These are phyloP conservation scores for Scolopax mira DNA, from an alignment of 2,113 vertebrate genomes.

Conservation along the genomic window DNA sequence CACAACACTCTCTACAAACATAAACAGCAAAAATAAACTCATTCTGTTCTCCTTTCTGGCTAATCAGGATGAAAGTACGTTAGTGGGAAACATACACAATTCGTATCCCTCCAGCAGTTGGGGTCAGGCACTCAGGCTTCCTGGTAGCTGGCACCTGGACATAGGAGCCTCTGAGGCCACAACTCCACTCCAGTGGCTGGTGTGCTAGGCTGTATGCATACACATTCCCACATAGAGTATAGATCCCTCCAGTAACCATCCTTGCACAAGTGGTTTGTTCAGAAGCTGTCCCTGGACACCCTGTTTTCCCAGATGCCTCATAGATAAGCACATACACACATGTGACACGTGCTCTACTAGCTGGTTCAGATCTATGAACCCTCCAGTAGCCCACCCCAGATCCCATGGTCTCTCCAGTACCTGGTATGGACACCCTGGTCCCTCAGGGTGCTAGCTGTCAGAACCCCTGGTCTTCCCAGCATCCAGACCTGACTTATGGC, in stretches of 20 bases:
- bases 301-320: neutral
- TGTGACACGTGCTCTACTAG: neutral
- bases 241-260: neutral
- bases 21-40: neutral
- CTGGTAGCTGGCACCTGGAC: neutral
- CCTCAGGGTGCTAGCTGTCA: neutral
- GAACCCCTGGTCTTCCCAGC: neutral
- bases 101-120: neutral
- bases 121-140: neutral
- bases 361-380: neutral
- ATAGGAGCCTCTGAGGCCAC: fast-evolving
- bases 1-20: neutral
- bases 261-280: neutral
- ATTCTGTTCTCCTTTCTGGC: neutral
- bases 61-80: neutral
- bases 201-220: neutral
- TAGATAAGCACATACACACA: fast-evolving
- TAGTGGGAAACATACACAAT: neutral
- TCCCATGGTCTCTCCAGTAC: neutral
- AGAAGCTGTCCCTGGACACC: neutral
- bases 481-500: neutral
- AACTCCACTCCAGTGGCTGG: neutral
- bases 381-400: neutral
- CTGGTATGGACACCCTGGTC: neutral
- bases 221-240: fast-evolving